Evolutionary conservation across 2,797 vertebrate species (phyloP).

Genomic region (Spinus pinus): DNA sequence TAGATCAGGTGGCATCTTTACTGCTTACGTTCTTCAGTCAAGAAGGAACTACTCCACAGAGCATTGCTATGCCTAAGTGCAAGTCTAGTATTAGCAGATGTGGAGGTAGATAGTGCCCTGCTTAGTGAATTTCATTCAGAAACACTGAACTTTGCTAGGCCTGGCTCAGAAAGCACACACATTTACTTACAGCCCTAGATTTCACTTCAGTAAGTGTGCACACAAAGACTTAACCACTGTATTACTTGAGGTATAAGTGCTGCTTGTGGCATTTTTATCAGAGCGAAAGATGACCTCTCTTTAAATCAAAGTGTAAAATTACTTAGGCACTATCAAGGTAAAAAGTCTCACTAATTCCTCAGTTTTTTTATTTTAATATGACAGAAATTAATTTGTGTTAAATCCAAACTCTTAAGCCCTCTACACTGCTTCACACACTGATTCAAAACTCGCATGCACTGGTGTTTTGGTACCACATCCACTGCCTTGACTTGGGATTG

Average conservation of each 20-base stretch:
- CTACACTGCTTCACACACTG: not conserved
- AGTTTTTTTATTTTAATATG: not conserved
- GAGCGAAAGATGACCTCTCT: not conserved
- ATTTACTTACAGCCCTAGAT: not conserved
- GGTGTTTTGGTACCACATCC: not conserved
- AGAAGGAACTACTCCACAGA: not conserved
- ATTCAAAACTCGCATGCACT: not conserved
- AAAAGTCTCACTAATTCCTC: not conserved
- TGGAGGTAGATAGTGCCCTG: not conserved
- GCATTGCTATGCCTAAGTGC: not conserved
- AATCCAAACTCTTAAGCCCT: not conserved
- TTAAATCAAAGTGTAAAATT: not conserved
- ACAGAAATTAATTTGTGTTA: not conserved
- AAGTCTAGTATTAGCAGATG: not conserved
- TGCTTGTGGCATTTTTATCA: not conserved
- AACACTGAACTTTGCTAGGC: not conserved
- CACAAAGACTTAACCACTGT: not conserved
- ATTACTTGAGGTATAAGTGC: not conserved
- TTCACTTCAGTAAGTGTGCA: not conserved
- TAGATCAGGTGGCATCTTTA: not conserved
- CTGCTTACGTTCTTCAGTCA: not conserved
- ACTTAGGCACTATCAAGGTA: not conserved
- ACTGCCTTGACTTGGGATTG: not conserved
- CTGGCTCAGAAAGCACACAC: not conserved
- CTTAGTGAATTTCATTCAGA: not conserved